Conservation (phyloP, 2,797 vertebrate species). For the Acanthopagrus latus region DNA sequence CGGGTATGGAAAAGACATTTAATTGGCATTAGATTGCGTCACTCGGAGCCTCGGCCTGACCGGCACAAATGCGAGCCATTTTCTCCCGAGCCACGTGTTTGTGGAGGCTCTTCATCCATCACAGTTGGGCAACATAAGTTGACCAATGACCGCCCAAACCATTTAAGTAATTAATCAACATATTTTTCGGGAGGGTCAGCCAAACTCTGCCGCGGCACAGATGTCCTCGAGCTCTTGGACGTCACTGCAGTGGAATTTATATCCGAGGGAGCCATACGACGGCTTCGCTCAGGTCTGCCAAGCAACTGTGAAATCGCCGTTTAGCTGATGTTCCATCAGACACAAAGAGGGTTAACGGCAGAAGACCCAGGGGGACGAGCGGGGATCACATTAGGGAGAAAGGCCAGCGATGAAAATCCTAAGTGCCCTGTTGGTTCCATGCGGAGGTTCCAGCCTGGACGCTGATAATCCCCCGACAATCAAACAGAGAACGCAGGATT, state of each 20-base stretch:
- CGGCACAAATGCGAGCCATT: slow-evolving; percentile 26
- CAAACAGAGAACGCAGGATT: slow-evolving; percentile 64
- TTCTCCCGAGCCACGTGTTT: slow-evolving; percentile 35
- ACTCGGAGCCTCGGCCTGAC: slow-evolving; percentile 38
- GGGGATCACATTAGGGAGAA: slow-evolving; percentile 12
- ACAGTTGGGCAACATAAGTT: slow-evolving; percentile 52
- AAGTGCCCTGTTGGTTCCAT: slow-evolving; percentile 38
- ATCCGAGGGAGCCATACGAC: slow-evolving; percentile 25
- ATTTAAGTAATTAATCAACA: slow-evolving; percentile 73
- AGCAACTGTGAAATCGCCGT: background rate
- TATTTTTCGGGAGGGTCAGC: slow-evolving; percentile 33
- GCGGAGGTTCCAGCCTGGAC: slow-evolving; percentile 52
- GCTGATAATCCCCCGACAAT: slow-evolving; percentile 63
- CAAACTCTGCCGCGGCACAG: slow-evolving; percentile 45
- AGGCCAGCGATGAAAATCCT: slow-evolving; percentile 1
- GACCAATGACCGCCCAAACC: slow-evolving; percentile 33
- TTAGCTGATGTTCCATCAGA: slow-evolving; percentile 7
- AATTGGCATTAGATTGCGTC: slow-evolving; percentile 45
- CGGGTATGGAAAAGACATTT: slow-evolving; percentile 30
- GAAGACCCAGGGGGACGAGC: slow-evolving; percentile 25
- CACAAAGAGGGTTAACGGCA: slow-evolving; percentile 28
- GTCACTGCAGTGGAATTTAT: slow-evolving; percentile 28
- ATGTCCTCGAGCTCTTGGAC: slow-evolving; percentile 51
- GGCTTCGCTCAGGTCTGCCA: background rate
- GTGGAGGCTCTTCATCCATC: slow-evolving; percentile 43